Evolutionary conservation across 1,140 invertebrate genomes (phyloP).

Genomic region (Calephelis nemesis): DNA sequence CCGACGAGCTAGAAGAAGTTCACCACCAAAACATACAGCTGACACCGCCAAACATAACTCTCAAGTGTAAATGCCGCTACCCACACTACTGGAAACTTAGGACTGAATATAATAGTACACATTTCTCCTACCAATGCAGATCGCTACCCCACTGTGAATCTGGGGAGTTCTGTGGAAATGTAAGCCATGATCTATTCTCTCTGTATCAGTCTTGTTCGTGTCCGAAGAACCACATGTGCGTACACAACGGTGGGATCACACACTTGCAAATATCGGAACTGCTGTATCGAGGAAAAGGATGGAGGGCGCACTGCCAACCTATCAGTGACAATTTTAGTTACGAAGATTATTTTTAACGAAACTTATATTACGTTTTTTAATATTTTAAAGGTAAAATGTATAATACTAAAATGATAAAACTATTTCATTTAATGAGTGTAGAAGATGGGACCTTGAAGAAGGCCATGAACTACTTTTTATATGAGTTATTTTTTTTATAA

Average conservation of each 20-base stretch:
- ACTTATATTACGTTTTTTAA: neutral
- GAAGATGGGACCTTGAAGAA: too few species aligned
- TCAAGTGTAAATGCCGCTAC: constrained; percentile 50
- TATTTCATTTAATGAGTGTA: too few species aligned
- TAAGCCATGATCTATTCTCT: constrained; percentile 77
- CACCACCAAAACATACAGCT: constrained; percentile 58
- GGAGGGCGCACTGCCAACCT: constrained; percentile 79
- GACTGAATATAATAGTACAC: constrained; percentile 27
- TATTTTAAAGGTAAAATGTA: too few species aligned
- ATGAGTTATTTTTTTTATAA: too few species aligned
- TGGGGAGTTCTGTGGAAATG: constrained; percentile 62
- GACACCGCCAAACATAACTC: constrained; percentile 53
- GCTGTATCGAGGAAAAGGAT: constrained; percentile 80
- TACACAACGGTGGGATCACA: constrained; percentile 69
- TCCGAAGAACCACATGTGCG: constrained; percentile 80
- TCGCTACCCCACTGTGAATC: constrained; percentile 52
- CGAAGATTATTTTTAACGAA: constrained; percentile 46
- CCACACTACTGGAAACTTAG: constrained; percentile 61
- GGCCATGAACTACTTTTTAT: too few species aligned
- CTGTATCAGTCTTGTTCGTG: constrained; percentile 83
- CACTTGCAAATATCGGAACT: constrained; percentile 77
- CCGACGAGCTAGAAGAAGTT: constrained; percentile 57
- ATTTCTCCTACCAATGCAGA: constrained; percentile 44
- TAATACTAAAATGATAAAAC: too few species aligned
- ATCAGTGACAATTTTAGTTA: constrained; percentile 50